Conservation (phyloP, 2,113 vertebrate genomes). For the Donacobius atricapilla region DNA sequence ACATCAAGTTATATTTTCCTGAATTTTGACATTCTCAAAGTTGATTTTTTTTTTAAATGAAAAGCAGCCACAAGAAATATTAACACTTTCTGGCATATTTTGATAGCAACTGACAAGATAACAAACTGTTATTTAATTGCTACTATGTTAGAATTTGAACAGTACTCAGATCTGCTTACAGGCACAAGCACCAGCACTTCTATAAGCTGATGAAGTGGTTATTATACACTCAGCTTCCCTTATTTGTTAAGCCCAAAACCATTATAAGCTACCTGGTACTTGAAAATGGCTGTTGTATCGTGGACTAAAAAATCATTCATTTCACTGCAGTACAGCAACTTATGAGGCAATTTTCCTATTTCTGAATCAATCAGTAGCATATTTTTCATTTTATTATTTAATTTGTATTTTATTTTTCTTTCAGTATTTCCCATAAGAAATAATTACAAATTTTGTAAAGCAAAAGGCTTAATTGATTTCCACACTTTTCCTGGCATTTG, state of each 20-base stretch:
- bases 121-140: constrained; percentile 26
- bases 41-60: background rate
- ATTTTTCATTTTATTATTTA: background rate
- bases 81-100: constrained; percentile 27
- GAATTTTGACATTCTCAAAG: constrained; percentile 24
- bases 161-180: background rate
- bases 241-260: background rate
- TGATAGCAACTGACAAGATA: constrained; percentile 55
- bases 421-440: background rate
- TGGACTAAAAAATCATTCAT: background rate
- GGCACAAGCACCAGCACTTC: background rate
- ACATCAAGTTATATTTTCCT: constrained; percentile 10
- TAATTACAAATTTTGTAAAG: background rate
- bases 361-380: background rate
- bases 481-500: background rate
- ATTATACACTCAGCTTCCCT: background rate
- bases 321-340: background rate
- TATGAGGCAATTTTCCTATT: background rate
- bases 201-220: background rate
- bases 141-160: background rate
- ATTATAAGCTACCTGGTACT: background rate
- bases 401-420: background rate
- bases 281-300: background rate
- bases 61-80: constrained; percentile 21
- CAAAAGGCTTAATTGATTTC: background rate